A percentile compares a stretch with the other conserved stretches of the same genome.
These are phyloP conservation scores for Cryptocheilus praepositus DNA, from an alignment of 2,888 invertebrate genomes.

Conservation along the genomic window DNA sequence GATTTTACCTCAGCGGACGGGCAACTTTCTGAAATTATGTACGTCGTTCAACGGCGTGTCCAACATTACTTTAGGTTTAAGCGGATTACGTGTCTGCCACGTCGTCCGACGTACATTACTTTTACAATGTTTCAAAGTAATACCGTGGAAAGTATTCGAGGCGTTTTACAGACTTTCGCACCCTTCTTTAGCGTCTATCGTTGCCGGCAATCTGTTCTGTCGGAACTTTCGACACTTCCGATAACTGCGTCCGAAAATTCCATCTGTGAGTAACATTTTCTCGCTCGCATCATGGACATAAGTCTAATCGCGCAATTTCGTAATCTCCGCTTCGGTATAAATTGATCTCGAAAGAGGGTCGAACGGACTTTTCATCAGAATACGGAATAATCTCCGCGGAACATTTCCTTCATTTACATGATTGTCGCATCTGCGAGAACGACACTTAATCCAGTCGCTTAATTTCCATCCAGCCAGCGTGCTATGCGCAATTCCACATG, in stretches of 20 bases:
- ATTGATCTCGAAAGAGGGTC: no score
- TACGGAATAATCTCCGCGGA: no score
- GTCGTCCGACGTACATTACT: constrained; percentile 20
- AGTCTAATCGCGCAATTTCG: no score
- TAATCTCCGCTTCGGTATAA: no score
- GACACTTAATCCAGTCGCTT: no score
- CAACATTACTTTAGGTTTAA: constrained; percentile 50
- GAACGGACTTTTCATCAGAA: no score
- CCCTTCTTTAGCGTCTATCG: neutral
- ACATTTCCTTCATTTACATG: no score
- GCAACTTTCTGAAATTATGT: constrained; percentile 27
- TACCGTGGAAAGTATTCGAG: constrained; percentile 1
- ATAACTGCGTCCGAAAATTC: constrained; percentile 2
- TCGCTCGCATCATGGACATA: no score
- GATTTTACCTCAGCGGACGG: constrained; percentile 26
- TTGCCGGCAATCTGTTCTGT: neutral
- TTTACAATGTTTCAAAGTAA: constrained; percentile 27
- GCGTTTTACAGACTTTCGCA: constrained; percentile 12
- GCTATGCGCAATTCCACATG: constrained; percentile 3
- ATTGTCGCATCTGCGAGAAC: no score
- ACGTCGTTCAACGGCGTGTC: constrained; percentile 29
- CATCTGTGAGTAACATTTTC: no score
- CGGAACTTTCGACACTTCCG: constrained; percentile 14
- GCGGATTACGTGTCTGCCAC: constrained; percentile 43
- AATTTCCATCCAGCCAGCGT: no score